Percentiles rank a stretch among this genome's conserved stretches.
These are phyloP conservation scores for Sturnus vulgaris DNA, from an alignment of 2,113 vertebrate species.

Conservation along the genomic window DNA sequence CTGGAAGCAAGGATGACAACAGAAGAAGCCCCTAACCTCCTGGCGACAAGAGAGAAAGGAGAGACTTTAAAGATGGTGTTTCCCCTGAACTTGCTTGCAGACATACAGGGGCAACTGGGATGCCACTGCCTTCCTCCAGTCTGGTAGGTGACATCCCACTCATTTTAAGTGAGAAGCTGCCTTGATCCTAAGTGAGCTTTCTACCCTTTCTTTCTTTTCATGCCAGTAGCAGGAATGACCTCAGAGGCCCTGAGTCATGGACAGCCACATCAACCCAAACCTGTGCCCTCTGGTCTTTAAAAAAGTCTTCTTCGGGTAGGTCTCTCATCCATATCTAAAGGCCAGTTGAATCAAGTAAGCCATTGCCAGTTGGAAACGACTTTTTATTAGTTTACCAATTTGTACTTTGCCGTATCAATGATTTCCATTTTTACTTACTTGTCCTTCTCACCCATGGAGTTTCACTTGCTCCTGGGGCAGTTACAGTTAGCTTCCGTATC, in stretches of 20 bases:
- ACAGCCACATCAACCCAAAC: background rate
- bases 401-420: background rate
- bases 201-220: background rate
- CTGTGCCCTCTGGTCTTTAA: background rate
- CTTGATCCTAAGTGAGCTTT: background rate
- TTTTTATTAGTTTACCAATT: background rate
- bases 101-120: accelerated
- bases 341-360: background rate
- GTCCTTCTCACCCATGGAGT: background rate
- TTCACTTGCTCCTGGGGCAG: background rate
- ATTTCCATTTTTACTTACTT: background rate
- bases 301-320: background rate
- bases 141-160: background rate
- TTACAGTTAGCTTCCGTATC: background rate
- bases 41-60: background rate
- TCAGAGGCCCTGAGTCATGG: background rate
- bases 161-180: background rate
- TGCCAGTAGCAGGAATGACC: background rate
- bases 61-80: background rate
- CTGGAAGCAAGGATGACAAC: background rate
- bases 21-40: background rate
- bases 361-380: background rate
- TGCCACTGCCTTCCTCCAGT: background rate
- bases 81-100: background rate
- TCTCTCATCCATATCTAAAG: background rate